phyloP scores from a whole-genome alignment of 2,113 vertebrate genomes.

The Sander vitreus region DNA sequence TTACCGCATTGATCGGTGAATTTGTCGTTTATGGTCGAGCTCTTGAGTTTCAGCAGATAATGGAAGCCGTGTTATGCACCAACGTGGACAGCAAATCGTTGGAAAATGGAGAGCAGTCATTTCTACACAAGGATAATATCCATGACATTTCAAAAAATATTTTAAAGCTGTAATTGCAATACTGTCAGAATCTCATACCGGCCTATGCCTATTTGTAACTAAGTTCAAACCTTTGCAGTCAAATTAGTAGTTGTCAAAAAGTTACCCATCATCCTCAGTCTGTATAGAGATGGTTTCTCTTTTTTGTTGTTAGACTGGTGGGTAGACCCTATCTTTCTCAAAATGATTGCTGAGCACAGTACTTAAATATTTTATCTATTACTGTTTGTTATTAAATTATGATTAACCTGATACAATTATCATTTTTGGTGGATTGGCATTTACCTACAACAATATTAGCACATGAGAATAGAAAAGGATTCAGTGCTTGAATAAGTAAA shows the following conservation, averaged over 20 bases:
- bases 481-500: background rate
- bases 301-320: background rate
- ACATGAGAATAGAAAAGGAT: no score
- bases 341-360: background rate
- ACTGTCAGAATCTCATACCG: no score
- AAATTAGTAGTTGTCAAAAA: background rate
- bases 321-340: background rate
- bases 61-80: slow-evolving; percentile 71
- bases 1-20: slow-evolving; percentile 76
- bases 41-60: slow-evolving; percentile 80
- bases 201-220: background rate
- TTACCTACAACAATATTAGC: background rate
- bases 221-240: background rate
- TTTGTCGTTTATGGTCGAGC: slow-evolving; percentile 66
- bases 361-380: background rate
- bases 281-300: background rate
- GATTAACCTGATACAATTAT: background rate
- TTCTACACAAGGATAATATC: slow-evolving; percentile 52
- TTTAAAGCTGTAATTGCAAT: no score
- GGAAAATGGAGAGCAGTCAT: slow-evolving; percentile 63
- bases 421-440: background rate
- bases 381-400: background rate
- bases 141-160: background rate
- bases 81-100: slow-evolving; percentile 78
- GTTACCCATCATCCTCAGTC: background rate